A percentile compares a stretch with the other conserved stretches of the same genome.
Evolutionary conservation across 2,888 invertebrate genomes (phyloP).

Genomic region (Xestia xanthographa): DNA sequence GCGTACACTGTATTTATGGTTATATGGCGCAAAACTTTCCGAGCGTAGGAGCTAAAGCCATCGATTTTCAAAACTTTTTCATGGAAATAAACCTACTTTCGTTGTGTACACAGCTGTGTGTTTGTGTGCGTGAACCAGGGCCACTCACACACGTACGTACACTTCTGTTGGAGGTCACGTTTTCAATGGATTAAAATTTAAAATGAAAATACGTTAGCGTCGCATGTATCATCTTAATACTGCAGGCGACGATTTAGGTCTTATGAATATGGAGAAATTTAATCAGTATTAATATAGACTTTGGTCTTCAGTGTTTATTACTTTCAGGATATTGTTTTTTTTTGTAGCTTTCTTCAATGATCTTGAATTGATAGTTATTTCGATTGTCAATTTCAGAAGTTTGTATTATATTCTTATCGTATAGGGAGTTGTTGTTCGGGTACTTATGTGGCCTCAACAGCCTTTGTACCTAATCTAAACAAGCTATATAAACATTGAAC

Average conservation of each 20-base stretch:
- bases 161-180: conserved; percentile 80
- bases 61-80: conserved; percentile 91
- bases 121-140: conserved; percentile 79
- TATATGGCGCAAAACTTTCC: conserved; percentile 89
- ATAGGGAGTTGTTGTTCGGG: not conserved
- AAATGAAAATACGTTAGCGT: conserved; percentile 53
- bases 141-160: conserved; percentile 76
- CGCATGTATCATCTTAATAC: conserved; percentile 40
- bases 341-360: not conserved
- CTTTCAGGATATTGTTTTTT: not conserved
- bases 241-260: conserved; percentile 25
- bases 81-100: conserved; percentile 91
- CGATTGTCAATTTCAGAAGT: not conserved
- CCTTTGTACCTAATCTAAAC: not conserved
- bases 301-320: not conserved
- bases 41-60: conserved; percentile 90
- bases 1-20: conserved; percentile 87
- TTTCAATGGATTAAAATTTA: conserved; percentile 72
- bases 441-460: not conserved
- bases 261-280: conserved; percentile 28
- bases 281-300: conserved; percentile 13
- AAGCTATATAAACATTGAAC: conserved; percentile 4
- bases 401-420: not conserved
- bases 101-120: conserved; percentile 80
- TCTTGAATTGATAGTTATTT: not conserved